phyloP scores from a whole-genome alignment of 2,888 invertebrate species.

The Hoplodrina blanda region DNA sequence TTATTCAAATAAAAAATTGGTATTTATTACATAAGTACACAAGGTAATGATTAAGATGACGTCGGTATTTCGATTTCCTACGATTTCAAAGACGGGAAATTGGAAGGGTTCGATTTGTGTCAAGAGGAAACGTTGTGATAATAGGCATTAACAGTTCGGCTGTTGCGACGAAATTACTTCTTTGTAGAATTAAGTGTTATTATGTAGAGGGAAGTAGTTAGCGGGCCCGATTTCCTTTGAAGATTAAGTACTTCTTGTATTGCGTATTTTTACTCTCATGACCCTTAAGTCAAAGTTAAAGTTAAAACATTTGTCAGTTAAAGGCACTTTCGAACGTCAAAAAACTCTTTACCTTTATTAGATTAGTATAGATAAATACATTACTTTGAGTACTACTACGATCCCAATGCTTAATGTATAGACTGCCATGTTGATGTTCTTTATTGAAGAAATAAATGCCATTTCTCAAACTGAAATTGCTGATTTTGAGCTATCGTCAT shows the following conservation, averaged over 20 bases:
- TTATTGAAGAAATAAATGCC: too few species aligned
- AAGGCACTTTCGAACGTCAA: too few species aligned
- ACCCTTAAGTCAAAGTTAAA: neutral
- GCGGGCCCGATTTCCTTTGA: neutral
- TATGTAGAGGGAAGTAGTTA: neutral
- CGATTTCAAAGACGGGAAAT: slow-evolving; percentile 67
- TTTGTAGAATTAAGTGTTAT: slow-evolving; percentile 7
- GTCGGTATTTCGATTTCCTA: slow-evolving; percentile 66
- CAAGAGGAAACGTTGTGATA: slow-evolving; percentile 63
- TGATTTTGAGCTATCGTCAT: neutral
- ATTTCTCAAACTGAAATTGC: too few species aligned
- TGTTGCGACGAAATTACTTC: slow-evolving; percentile 34
- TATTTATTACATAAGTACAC: neutral
- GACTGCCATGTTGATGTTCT: too few species aligned
- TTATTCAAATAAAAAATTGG: neutral
- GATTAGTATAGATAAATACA: too few species aligned
- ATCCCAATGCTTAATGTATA: too few species aligned
- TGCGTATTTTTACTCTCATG: neutral
- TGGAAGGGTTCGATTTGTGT: slow-evolving; percentile 64
- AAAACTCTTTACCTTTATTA: too few species aligned
- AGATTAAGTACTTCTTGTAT: neutral
- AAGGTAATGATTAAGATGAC: slow-evolving; percentile 41
- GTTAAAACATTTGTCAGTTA: too few species aligned
- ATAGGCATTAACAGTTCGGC: slow-evolving; percentile 61
- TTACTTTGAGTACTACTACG: too few species aligned